Evolutionary conservation across 1,140 invertebrate genomes (phyloP), one percentile per base, ranked within the genome.

Genomic region (Diabrotica virgifera): DNA sequence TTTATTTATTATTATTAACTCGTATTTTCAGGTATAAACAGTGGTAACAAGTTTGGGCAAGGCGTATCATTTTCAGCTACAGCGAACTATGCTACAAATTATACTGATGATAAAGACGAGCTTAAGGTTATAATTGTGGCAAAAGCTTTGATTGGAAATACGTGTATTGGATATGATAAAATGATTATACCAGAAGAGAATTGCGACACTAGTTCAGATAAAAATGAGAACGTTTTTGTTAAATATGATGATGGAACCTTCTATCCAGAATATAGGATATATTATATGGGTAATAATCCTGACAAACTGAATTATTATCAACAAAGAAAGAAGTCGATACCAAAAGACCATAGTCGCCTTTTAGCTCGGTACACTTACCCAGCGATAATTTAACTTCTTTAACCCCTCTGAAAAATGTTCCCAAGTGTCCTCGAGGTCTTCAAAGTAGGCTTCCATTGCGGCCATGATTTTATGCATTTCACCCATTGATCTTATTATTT

Each of bases 231-330:
- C 14, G 71, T 73, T 9, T 56, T 65, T 54, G 71, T 73, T 5
- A 73, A 73, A 55, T 73, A 73, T 59, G 69, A 73, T 24, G 71
- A 73, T 69, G 59, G 61, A 40, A 63, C 54, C 24, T 74, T 62
- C 55, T 72, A 67, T 59, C 70, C 68, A 5, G 38, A 55, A 10
- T 58, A 65, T 63, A 67, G 70, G 36, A 67, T 70, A 37, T 59
- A 65, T 52, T n/a, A n/a, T n/a, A n/a, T n/a, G n/a, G n/a, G n/a
- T n/a, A n/a, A n/a, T n/a, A n/a, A n/a, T n/a, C n/a, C n/a, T n/a
- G n/a, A n/a, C n/a, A n/a, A n/a, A n/a, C n/a, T n/a, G n/a, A n/a
- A n/a, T n/a, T n/a, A n/a, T n/a, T n/a, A n/a, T n/a, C n/a, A n/a
- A n/a, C n/a, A n/a, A n/a, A n/a, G n/a, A n/a, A n/a, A n/a, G n/a